Evolutionary conservation across 2,113 vertebrate species (phyloP).

Genomic region (Nyctibius bracteatus): DNA sequence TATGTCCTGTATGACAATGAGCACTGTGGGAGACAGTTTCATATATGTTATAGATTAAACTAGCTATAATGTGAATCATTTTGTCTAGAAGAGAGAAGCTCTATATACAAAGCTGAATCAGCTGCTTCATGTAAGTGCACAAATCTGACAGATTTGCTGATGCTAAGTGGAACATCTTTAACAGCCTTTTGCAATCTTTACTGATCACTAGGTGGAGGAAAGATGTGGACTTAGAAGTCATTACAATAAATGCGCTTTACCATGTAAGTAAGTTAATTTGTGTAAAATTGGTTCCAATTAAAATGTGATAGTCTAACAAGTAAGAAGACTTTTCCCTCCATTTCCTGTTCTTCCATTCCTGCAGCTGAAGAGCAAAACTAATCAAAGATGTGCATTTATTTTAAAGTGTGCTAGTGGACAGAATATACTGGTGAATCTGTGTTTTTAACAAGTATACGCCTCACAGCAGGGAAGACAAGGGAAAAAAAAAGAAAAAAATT

Average conservation of each 20-base stretch:
- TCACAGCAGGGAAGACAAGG: neutral
- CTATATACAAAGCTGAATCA: neutral
- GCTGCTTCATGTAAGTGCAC: neutral
- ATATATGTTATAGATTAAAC: neutral
- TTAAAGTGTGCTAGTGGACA: neutral
- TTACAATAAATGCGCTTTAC: neutral
- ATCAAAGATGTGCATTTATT: neutral
- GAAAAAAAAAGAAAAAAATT: too few species aligned
- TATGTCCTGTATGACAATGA: neutral
- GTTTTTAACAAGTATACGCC: neutral
- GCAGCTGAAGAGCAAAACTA: neutral
- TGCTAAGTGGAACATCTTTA: neutral
- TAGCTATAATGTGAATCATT: neutral
- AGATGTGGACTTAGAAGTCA: neutral
- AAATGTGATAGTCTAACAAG: neutral
- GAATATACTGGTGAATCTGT: neutral
- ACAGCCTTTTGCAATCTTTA: neutral
- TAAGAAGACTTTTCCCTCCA: neutral
- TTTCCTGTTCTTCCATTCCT: neutral
- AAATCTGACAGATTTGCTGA: neutral
- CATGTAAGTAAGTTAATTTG: neutral
- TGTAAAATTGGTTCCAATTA: slow-evolving; percentile 8
- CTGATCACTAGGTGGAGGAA: neutral
- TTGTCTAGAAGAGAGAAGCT: neutral
- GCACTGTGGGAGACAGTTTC: neutral